Percentiles rank a stretch among this genome's conserved stretches.
Evolutionary conservation across 1,140 invertebrate species (phyloP).

Genomic region (Drosophila virilis): DNA sequence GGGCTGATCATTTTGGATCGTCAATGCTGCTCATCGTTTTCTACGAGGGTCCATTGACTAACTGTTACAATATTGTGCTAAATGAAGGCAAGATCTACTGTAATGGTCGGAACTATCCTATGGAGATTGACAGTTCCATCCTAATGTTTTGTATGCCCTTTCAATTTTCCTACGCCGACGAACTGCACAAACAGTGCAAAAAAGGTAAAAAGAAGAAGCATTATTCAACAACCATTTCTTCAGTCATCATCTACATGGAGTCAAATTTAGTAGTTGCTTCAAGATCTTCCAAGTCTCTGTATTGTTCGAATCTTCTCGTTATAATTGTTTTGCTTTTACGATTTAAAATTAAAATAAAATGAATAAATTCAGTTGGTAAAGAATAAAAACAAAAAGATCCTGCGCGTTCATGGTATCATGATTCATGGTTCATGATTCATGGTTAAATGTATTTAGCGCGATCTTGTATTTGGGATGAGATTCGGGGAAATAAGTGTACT

Average conservation of each 20-base stretch:
- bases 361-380: constrained; percentile 33
- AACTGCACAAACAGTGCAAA: constrained; percentile 45
- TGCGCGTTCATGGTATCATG: not conserved
- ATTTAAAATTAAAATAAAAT: constrained; percentile 30
- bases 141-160: constrained; percentile 56
- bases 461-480: too few species aligned
- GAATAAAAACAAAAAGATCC: constrained; percentile 1
- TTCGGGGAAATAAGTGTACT: too few species aligned
- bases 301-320: constrained; percentile 18
- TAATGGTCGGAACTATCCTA: constrained; percentile 47
- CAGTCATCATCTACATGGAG: constrained; percentile 46
- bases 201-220: not conserved
- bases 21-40: constrained; percentile 54
- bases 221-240: constrained; percentile 10
- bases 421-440: too few species aligned
- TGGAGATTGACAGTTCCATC: not conserved
- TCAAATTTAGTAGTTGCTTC: constrained; percentile 25
- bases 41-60: constrained; percentile 58
- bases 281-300: constrained; percentile 3
- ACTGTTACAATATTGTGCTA: constrained; percentile 50
- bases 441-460: not conserved
- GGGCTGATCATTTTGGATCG: constrained; percentile 41
- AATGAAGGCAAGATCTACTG: constrained; percentile 53
- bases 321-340: constrained; percentile 16
- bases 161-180: constrained; percentile 47